Conservation (phyloP, 2,888 invertebrate genomes). For the Tenthredo distinguenda region DNA sequence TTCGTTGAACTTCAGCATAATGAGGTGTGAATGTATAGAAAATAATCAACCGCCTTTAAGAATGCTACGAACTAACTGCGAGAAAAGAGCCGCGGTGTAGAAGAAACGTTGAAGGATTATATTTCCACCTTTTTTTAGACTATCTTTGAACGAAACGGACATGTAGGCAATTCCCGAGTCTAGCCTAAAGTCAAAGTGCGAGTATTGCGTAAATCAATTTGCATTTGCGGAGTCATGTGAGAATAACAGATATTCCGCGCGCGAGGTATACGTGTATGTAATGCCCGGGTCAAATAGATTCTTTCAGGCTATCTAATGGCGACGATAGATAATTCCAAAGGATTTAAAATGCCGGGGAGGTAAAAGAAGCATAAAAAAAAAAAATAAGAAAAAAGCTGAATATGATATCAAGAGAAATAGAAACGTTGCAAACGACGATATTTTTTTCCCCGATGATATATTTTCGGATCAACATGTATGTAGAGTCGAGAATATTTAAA, state of each 20-base stretch:
- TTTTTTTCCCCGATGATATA: neutral
- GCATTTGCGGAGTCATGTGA: conserved; percentile 63
- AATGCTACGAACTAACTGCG: neutral
- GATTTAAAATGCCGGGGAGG: neutral
- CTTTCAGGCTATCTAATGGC: neutral
- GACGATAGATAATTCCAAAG: neutral
- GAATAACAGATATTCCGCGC: conserved; percentile 52
- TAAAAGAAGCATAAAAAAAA: neutral
- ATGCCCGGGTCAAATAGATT: conserved; percentile 46
- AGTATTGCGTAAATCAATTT: conserved; percentile 63
- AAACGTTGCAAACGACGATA: neutral
- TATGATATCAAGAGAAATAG: neutral
- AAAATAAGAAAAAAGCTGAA: neutral
- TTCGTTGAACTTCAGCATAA: neutral
- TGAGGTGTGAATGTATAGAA: neutral
- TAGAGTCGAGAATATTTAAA: conserved; percentile 25
- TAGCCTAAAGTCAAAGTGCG: conserved; percentile 46
- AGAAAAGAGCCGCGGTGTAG: neutral
- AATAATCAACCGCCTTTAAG: neutral
- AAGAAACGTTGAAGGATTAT: neutral
- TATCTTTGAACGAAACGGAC: neutral
- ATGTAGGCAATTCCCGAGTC: neutral
- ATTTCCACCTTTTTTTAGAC: neutral
- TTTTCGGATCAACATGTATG: neutral
- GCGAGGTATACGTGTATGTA: neutral